These are phyloP conservation scores for Drosophila tristis DNA, from an alignment of 1,140 invertebrate genomes.

Conservation along the genomic window DNA sequence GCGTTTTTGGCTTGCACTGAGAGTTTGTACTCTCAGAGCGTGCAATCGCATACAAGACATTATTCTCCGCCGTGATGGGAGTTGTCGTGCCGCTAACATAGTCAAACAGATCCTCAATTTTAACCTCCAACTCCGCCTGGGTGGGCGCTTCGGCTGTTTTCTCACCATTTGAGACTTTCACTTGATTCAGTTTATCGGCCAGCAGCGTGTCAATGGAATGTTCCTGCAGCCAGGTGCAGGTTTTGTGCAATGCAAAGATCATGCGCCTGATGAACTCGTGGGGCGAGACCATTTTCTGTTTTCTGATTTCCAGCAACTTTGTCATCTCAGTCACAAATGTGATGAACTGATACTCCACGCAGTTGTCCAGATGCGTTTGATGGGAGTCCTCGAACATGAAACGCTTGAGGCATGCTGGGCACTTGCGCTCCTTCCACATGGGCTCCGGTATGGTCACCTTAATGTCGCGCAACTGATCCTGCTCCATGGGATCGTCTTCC, in stretches of 20 bases:
- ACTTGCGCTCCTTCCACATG: conserved; percentile 81
- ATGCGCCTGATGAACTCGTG: conserved; percentile 80
- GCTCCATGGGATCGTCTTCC: conserved; percentile 82
- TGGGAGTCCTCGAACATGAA: conserved; percentile 82
- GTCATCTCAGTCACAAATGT: conserved; percentile 63
- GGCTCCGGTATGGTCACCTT: conserved; percentile 77
- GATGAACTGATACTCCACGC: conserved; percentile 74
- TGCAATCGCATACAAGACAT: conserved; percentile 76
- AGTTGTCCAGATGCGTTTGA: conserved; percentile 70
- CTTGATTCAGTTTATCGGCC: conserved; percentile 59
- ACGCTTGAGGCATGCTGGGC: conserved; percentile 72
- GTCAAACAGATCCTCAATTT: conserved; percentile 20
- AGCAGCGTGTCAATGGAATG: conserved; percentile 57
- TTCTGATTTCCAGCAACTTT: conserved; percentile 61
- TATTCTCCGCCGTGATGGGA: conserved; percentile 72
- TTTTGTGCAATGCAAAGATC: conserved; percentile 78
- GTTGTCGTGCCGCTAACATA: conserved; percentile 46
- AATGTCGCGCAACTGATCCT: conserved; percentile 67
- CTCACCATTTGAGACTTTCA: conserved; percentile 55
- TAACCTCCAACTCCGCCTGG: conserved; percentile 10
- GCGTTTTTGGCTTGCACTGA: conserved; percentile 20
- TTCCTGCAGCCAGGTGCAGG: conserved; percentile 76
- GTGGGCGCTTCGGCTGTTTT: conserved; percentile 2
- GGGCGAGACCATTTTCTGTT: conserved; percentile 74
- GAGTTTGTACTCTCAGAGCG: conserved; percentile 71